Evolutionary conservation across 2,888 invertebrate species (phyloP).

Genomic region (Andrena marginata): DNA sequence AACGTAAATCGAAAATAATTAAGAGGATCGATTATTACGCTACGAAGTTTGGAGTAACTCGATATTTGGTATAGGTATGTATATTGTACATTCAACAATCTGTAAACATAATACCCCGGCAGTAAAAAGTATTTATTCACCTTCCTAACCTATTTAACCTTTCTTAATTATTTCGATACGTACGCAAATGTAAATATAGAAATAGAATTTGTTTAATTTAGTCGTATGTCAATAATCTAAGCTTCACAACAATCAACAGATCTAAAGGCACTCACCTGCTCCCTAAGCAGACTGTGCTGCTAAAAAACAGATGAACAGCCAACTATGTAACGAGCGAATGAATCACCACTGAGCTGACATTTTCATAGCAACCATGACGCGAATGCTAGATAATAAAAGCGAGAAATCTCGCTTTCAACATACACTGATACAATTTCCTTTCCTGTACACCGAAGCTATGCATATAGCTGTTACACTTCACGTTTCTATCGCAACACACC

Average conservation of each 20-base stretch:
- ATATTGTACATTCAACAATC: slow-evolving; percentile 12
- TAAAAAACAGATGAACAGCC: slow-evolving; percentile 60
- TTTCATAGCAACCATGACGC: slow-evolving; percentile 70
- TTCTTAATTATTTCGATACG: slow-evolving; percentile 35
- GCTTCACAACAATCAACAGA: slow-evolving; percentile 3
- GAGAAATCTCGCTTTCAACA: slow-evolving; percentile 59
- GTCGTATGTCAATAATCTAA: slow-evolving; percentile 7
- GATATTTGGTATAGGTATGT: not conserved
- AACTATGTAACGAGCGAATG: slow-evolving; percentile 66
- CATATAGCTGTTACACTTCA: slow-evolving; percentile 24
- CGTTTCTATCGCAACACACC: slow-evolving; percentile 46
- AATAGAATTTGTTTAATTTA: not conserved
- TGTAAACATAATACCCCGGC: not conserved
- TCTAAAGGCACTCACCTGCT: slow-evolving; percentile 63
- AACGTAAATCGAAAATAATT: not conserved
- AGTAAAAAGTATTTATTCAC: slow-evolving; percentile 47
- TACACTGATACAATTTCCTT: slow-evolving; percentile 23
- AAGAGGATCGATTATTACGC: not conserved
- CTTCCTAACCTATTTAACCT: slow-evolving; percentile 65
- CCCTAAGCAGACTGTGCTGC: slow-evolving; percentile 59
- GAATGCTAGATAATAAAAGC: slow-evolving; percentile 62
- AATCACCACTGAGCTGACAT: slow-evolving; percentile 79
- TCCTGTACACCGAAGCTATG: slow-evolving; percentile 10
- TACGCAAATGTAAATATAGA: slow-evolving; percentile 6
- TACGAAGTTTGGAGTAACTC: not conserved